Evolutionary conservation across 92 coral and sea anemone species (phyloP), one percentile per base, ranked within the genome.

Genomic region (Metridium senile): DNA sequence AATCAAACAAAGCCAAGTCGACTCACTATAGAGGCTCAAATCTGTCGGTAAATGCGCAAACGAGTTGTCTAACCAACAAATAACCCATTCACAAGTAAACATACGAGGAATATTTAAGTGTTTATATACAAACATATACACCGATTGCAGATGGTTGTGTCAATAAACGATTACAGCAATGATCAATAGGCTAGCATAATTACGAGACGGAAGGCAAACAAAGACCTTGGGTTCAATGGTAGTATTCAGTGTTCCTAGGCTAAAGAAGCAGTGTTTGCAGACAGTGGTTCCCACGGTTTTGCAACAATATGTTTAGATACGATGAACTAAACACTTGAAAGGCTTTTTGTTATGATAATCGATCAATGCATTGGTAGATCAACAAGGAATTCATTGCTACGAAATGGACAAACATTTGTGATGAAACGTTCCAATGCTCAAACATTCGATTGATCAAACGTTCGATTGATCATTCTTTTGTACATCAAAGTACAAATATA

Each of bases 111-210:
- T 27, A 54, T 72, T 72, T 26, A 7, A 22, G 2, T 26, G 33
- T 73, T 10, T 62, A 51, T 73, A 73, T 9, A n/a, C 64, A 73
- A 73, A 73, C 78, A 58, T 30, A 17, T 30, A 0, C 17, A 23
- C 26, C 25, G 51, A 52, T 29, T 29, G 26, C 33, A 45, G 61
- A 21, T 26, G 32, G 33, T 7, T 4, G 33, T 23, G 54, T 63
- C 56, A 73, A 73, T 52, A 73, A 58, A 57, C 18, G 67, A 73
- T 31, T 26, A 58, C 45, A 32, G 61, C n/a, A 73, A 73, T 58
- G 76, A 72, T 72, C 66, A 72, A 30, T 59, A 62, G 51, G 30
- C 17, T 10, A 25, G 33, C 25, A 63, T 68, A 72, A 72, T 72
- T 6, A 54, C 46, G 51, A 0, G 28, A 31, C 49, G 31, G 18